These are phyloP conservation scores for Protaetia brevitarsis DNA, from an alignment of 1,140 invertebrate genomes.

Conservation along the genomic window DNA sequence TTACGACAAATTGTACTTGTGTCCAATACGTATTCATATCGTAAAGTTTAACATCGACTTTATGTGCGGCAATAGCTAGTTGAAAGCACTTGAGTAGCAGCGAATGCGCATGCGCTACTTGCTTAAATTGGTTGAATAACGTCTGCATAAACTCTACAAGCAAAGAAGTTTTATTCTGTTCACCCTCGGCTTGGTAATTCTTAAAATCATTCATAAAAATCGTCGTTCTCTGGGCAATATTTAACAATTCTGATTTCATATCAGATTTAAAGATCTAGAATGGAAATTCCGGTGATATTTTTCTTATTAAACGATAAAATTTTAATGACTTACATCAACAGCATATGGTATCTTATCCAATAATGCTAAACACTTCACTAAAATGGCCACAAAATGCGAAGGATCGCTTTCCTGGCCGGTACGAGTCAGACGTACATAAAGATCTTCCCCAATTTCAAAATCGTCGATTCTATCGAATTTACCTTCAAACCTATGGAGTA, in stretches of 20 bases:
- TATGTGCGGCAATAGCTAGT: slow-evolving; percentile 56
- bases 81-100: slow-evolving; percentile 62
- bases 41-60: slow-evolving; percentile 61
- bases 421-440: slow-evolving; percentile 53
- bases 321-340: slow-evolving; percentile 62
- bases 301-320: slow-evolving; percentile 8
- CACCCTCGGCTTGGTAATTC: slow-evolving; percentile 35
- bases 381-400: slow-evolving; percentile 72
- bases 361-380: slow-evolving; percentile 82
- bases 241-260: slow-evolving; percentile 76
- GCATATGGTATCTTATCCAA: slow-evolving; percentile 81
- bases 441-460: slow-evolving; percentile 60
- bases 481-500: slow-evolving; percentile 1
- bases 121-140: slow-evolving; percentile 72
- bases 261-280: slow-evolving; percentile 72
- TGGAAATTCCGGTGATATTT: not conserved
- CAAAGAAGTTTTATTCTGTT: slow-evolving; percentile 44
- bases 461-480: slow-evolving; percentile 29
- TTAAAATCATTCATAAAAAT: slow-evolving; percentile 65
- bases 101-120: slow-evolving; percentile 67
- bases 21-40: slow-evolving; percentile 84
- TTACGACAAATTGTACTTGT: slow-evolving; percentile 82
- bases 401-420: slow-evolving; percentile 70
- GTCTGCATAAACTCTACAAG: slow-evolving; percentile 60
- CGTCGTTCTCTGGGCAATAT: slow-evolving; percentile 73